Conservation (phyloP, 2,113 vertebrate genomes). For the Mola mola region DNA sequence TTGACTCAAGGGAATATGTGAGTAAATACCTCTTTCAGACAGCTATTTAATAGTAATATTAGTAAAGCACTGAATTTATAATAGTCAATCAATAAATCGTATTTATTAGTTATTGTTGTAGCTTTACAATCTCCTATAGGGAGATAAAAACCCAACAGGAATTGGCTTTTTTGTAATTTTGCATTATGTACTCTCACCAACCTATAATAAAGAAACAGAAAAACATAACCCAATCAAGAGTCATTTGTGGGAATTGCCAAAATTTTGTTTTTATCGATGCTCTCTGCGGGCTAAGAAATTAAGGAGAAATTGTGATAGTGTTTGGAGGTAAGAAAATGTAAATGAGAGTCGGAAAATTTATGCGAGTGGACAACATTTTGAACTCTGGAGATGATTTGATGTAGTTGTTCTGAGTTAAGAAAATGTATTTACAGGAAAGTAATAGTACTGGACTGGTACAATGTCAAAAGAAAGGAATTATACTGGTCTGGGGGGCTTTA, state of each 20-base stretch:
- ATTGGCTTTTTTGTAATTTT: slow-evolving; percentile 9
- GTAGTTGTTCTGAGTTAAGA: background rate
- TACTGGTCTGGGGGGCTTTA: background rate
- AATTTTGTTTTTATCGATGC: slow-evolving; percentile 12
- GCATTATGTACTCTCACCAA: slow-evolving; percentile 1
- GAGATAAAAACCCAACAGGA: slow-evolving; percentile 13
- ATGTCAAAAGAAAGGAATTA: background rate
- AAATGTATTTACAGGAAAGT: background rate
- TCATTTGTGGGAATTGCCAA: slow-evolving; percentile 17
- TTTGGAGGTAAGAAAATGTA: too few relatives aligned
- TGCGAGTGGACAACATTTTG: slow-evolving; percentile 14
- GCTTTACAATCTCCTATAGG: slow-evolving; percentile 17
- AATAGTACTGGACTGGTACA: background rate
- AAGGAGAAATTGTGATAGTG: slow-evolving; percentile 9
- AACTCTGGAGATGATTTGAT: too few relatives aligned
- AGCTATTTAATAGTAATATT: slow-evolving; percentile 29
- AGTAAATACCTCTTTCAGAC: slow-evolving; percentile 80
- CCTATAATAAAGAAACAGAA: slow-evolving; percentile 8
- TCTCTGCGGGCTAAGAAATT: slow-evolving; percentile 7
- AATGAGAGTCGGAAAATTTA: slow-evolving; percentile 7
- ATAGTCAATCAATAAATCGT: slow-evolving; percentile 28
- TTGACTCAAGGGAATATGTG: slow-evolving; percentile 94
- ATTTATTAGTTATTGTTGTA: slow-evolving; percentile 26
- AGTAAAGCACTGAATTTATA: too few relatives aligned
- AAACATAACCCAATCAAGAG: slow-evolving; percentile 19